Evolutionary conservation across 2,888 invertebrate genomes (phyloP).

Genomic region (Mesopsocus fuscifrons): DNA sequence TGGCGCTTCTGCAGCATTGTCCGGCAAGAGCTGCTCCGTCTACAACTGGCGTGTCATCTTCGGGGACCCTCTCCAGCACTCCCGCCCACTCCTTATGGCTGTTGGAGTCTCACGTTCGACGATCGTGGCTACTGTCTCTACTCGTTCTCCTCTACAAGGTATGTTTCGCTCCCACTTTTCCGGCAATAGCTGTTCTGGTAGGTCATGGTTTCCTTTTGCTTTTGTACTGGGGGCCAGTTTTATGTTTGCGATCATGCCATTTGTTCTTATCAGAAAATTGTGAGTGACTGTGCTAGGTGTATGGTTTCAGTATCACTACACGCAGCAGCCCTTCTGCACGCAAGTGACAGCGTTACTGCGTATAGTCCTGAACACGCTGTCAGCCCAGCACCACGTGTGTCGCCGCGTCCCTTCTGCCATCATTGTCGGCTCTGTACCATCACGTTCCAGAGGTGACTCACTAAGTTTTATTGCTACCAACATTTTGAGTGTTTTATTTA

Average conservation of each 20-base stretch:
- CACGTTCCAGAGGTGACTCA: constrained; percentile 39
- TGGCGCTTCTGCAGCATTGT: constrained; percentile 67
- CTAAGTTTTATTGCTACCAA: neutral
- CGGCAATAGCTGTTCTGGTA: too few relatives aligned
- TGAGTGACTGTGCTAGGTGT: too few relatives aligned
- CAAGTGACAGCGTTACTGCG: constrained; percentile 65
- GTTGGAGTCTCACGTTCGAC: constrained; percentile 66
- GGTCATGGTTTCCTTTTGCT: too few relatives aligned
- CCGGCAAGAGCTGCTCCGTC: constrained; percentile 51
- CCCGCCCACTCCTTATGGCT: constrained; percentile 72
- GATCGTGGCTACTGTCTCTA: constrained; percentile 85
- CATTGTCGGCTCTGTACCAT: constrained; percentile 49
- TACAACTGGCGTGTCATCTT: too few relatives aligned
- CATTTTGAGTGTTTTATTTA: too few relatives aligned
- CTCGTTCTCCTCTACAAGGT: constrained; percentile 93
- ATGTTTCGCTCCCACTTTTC: constrained; percentile 15
- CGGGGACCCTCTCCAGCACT: constrained; percentile 13
- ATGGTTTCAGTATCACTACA: constrained; percentile 52
- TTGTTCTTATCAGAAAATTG: too few relatives aligned
- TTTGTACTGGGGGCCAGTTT: too few relatives aligned
- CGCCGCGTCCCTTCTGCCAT: constrained; percentile 63
- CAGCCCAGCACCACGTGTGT: constrained; percentile 82
- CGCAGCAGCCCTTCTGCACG: constrained; percentile 35
- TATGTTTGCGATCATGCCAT: too few relatives aligned
- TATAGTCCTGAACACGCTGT: constrained; percentile 80